Conservation (phyloP, 1,140 invertebrate species). For the Drosophila fuyamai region DNA sequence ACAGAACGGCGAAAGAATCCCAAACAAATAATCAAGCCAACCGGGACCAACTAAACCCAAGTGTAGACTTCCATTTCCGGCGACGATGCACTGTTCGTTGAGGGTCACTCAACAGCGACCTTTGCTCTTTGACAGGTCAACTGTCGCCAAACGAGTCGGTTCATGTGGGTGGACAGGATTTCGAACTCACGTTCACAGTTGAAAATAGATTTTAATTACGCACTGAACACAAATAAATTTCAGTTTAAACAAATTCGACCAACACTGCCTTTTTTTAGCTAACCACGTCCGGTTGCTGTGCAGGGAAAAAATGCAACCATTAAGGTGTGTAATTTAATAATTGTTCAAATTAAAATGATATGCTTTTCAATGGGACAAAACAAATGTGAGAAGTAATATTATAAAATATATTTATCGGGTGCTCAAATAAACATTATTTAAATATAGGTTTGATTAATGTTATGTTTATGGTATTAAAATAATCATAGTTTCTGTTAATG, state of each 20-base stretch:
- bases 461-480: too few relatives aligned
- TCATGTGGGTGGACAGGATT: slow-evolving; percentile 30
- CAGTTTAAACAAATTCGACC: slow-evolving; percentile 51
- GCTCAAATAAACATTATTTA: too few relatives aligned
- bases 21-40: slow-evolving; percentile 61
- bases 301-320: neutral
- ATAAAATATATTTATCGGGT: too few relatives aligned
- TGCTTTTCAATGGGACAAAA: neutral
- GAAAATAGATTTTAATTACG: slow-evolving; percentile 61
- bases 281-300: slow-evolving; percentile 34
- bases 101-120: slow-evolving; percentile 58
- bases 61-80: slow-evolving; percentile 57
- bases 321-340: neutral
- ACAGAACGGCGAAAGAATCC: slow-evolving; percentile 21
- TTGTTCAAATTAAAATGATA: neutral
- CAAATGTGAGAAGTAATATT: too few relatives aligned
- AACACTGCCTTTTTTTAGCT: slow-evolving; percentile 20
- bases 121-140: slow-evolving; percentile 58
- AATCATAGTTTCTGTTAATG: too few relatives aligned
- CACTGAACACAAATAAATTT: slow-evolving; percentile 45
- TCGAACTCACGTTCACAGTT: slow-evolving; percentile 25
- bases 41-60: slow-evolving; percentile 18
- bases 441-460: too few relatives aligned
- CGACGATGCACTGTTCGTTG: slow-evolving; percentile 55
- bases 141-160: slow-evolving; percentile 43